Evolutionary conservation across 1,140 invertebrate genomes (phyloP).

Genomic region (Drosophila sproati): DNA sequence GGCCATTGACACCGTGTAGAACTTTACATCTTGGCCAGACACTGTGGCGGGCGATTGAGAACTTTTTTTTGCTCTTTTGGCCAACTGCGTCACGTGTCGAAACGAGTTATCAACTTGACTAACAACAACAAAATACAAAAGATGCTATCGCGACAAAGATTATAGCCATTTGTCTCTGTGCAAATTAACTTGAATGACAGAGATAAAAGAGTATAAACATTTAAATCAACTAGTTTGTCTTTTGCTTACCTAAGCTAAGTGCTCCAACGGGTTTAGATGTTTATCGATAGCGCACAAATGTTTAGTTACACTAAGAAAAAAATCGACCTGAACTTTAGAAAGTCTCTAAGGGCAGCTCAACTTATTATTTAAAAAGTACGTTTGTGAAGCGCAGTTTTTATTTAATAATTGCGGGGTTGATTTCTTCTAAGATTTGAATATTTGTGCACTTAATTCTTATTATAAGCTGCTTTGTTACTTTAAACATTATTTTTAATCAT

Average conservation of each 20-base stretch:
- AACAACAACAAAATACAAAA: conserved; percentile 16
- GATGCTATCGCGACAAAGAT: conserved; percentile 40
- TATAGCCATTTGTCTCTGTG: conserved; percentile 70
- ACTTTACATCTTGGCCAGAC: conserved; percentile 68
- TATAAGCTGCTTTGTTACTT: no score
- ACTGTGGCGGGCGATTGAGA: conserved; percentile 47
- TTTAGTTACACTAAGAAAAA: no score
- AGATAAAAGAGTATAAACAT: conserved; percentile 77
- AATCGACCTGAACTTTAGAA: no score
- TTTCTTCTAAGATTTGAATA: no score
- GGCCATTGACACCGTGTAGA: conserved; percentile 53
- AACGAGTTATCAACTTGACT: conserved; percentile 39
- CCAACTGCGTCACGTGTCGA: conserved; percentile 34
- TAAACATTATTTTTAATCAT: no score
- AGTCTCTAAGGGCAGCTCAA: no score
- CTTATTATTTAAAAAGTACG: no score
- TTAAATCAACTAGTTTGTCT: conserved; percentile 64
- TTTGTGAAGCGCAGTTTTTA: no score
- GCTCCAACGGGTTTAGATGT: conserved; percentile 35
- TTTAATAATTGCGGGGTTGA: no score
- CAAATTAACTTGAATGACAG: conserved; percentile 77
- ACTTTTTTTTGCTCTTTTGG: conserved; percentile 23
- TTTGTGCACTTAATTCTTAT: no score
- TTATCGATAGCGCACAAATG: conserved; percentile 25
- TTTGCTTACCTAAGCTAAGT: conserved; percentile 32